Evolutionary conservation across 2,888 invertebrate genomes (phyloP), one percentile per base, ranked within the genome.

Genomic region (Amphipyra tragopoginis): DNA sequence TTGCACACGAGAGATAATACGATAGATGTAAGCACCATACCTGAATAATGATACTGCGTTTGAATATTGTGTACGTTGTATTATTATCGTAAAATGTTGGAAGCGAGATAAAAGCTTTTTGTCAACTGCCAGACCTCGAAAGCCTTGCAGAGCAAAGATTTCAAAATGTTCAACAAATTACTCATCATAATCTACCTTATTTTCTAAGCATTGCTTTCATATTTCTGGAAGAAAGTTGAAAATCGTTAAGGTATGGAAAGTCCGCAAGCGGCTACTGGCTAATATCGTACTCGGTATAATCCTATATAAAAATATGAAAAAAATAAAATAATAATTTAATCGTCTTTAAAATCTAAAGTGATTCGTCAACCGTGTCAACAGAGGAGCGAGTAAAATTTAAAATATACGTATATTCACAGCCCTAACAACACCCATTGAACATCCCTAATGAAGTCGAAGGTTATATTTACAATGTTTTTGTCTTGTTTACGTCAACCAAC

Each of bases 401-500:
- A 82, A 85, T 88, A 80, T 89, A 90, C 86, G 90, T 89, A 90
- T 91, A 90, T 91, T 93, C 93, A 93, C 93, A 93, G 93, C 93
- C 93, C 89, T 90, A 86, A 87, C 87, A 84, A 87, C 89, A 83
- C 86, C 84, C 84, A 83, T 64, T 64, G 77, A 79, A 82, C 81
- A 79, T 71, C 72, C 60, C 75, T 73, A 74, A 69, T 80, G 71
- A 70, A 81, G 81, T 81, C 82, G 76, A 82, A 80, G 64, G 69
- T 72, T 77, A 83, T 88, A 82, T 87, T 80, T 83, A 86, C 81
- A 82, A 77, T 69, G 79, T 65, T 43, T 43, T 65, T 68, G 67
- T 66, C 72, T 71, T 70, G 75, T 65, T 61, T 58, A 74, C 49
- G 48, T 33, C 26, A 34, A 40, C 11, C 29, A 21, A 39, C 13